Percentiles rank a stretch among this genome's conserved stretches.
Evolutionary conservation across 2,797 vertebrate genomes (phyloP).

Genomic region (Muscicapa comitata): DNA sequence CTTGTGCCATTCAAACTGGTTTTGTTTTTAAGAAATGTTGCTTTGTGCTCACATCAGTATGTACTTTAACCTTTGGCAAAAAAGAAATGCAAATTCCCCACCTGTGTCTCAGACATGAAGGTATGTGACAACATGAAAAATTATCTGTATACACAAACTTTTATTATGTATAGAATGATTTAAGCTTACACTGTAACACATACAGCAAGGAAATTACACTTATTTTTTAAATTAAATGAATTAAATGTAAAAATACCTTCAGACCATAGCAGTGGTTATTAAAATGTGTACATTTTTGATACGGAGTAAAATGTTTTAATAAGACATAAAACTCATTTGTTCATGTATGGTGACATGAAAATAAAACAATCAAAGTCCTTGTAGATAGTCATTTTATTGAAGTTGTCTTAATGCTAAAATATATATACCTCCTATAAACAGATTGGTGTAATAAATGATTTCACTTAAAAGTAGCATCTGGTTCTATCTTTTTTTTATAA

Average conservation of each 20-base stretch:
- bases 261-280: constrained; percentile 62
- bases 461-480: constrained; percentile 69
- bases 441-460: constrained; percentile 74
- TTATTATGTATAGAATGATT: constrained; percentile 61
- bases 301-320: constrained; percentile 72
- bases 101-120: constrained; percentile 50
- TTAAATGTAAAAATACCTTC: constrained; percentile 69
- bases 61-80: constrained; percentile 65
- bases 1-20: constrained; percentile 72
- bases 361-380: constrained; percentile 72
- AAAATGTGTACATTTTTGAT: constrained; percentile 75
- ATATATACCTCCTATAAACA: constrained; percentile 67
- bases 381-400: constrained; percentile 76
- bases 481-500: constrained; percentile 68
- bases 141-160: constrained; percentile 49
- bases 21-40: constrained; percentile 78
- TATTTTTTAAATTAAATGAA: constrained; percentile 74
- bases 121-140: constrained; percentile 57
- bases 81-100: constrained; percentile 42
- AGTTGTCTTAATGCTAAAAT: constrained; percentile 69
- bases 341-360: constrained; percentile 69
- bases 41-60: constrained; percentile 79
- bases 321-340: constrained; percentile 63
- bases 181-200: constrained; percentile 59
- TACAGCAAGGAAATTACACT: constrained; percentile 61